Base-by-base conservation (phyloP, 2,888 invertebrate species). In the Baronia brevicornis region DNA sequence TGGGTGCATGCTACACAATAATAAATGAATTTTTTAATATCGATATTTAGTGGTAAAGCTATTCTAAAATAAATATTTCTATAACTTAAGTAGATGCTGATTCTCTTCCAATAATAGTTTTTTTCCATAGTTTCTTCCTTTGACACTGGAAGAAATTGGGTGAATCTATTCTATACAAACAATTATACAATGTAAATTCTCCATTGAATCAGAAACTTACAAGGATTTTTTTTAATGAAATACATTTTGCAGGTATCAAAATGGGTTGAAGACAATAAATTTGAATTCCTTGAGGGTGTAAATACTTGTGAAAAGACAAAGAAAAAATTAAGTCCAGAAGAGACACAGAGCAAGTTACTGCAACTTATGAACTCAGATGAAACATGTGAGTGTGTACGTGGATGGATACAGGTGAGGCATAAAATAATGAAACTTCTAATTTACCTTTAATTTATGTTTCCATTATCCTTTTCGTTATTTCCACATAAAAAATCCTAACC, bases 281-380 rank as follows among this genome's bases (percentile, higher is more conserved):
- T 75, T 17, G 72, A 80, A 54, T 82, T 75, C 52, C 54, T 82
- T 36, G 71, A 72, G 48, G 68, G 74, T 28, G 68, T 47, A 36
- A 49, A 62, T 28, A 31, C 41, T 33, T 44, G 33, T 38, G 75
- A 74, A 36, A 73, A 75, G 38, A 44, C 58, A 0, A 69, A 65
- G 33, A 67, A 68, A 31, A 59, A 58, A 36, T 46, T 78, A 19
- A 58, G 69, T 1, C 84, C 82, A 10, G 52, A 56, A 11, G 73
- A 77, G 46, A 69, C 75, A 6, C 74, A 71, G 45, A 58, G 46
- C 31, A 78, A 72, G 56, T 49, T 85, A 43, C 54, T 80, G 12
- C 69, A 79, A 43, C 56, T 84, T 4, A 75, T 85, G 79, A 71
- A 74, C 46, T 43, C 66, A 6, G 77, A 78, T 27, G 73, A 82